phyloP scores from a whole-genome alignment of 2,797 vertebrate genomes.

The Sorex maritimensis region DNA sequence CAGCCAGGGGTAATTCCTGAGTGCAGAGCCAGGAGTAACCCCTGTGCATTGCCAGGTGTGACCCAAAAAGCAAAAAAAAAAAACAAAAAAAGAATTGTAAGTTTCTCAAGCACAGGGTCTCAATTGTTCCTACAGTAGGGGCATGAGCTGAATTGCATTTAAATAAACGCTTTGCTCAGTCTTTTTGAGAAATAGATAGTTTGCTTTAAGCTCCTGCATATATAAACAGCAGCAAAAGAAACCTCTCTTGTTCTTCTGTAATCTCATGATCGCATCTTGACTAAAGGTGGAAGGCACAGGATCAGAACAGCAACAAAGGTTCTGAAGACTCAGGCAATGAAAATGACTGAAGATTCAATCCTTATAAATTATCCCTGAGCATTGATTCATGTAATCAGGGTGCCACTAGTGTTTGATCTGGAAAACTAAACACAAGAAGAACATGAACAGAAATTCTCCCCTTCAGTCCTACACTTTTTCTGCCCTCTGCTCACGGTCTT shows the following conservation, averaged over 20 bases:
- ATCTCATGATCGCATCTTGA: neutral
- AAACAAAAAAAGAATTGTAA: neutral
- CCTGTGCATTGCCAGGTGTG: too few relatives aligned
- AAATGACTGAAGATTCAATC: neutral
- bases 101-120: neutral
- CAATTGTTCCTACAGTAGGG: neutral
- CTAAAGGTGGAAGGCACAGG: neutral
- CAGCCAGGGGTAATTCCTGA: too few relatives aligned
- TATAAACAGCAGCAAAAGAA: neutral
- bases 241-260: neutral
- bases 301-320: neutral
- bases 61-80: too few relatives aligned
- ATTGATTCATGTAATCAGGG: neutral
- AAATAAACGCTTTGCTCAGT: neutral
- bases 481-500: neutral
- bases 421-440: neutral
- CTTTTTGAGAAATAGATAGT: neutral
- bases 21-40: too few relatives aligned
- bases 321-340: neutral
- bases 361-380: neutral
- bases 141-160: neutral
- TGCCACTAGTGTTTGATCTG: neutral
- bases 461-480: neutral
- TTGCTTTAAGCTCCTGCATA: neutral
- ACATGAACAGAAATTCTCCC: neutral